A percentile compares a stretch with the other conserved stretches of the same genome.
Evolutionary conservation across 2,113 vertebrate genomes (phyloP).

Genomic region (Pelecanus crispus): DNA sequence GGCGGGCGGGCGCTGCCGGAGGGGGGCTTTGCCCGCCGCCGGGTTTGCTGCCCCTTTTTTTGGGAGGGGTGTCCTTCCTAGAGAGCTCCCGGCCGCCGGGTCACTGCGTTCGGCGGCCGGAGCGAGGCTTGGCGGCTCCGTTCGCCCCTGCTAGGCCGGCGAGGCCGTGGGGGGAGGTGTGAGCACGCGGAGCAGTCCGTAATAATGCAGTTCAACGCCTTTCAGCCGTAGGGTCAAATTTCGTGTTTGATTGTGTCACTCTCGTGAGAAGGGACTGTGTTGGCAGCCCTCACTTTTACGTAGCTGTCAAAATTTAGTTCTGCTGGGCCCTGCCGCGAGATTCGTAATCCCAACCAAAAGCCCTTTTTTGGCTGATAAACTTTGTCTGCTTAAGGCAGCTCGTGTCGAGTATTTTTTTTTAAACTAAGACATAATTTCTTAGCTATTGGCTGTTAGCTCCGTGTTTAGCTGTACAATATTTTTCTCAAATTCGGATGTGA

Average conservation of each 20-base stretch:
- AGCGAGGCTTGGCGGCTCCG: rapidly evolving
- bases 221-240: rapidly evolving
- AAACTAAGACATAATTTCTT: rapidly evolving
- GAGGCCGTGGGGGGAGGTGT: rapidly evolving
- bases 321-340: no score
- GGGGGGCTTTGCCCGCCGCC: rapidly evolving
- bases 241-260: rapidly evolving
- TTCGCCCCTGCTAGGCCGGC: rapidly evolving
- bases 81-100: rapidly evolving
- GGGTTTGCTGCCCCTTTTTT: rapidly evolving
- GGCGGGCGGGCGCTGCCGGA: rapidly evolving
- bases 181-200: rapidly evolving
- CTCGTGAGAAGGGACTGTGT: rapidly evolving
- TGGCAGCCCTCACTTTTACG: rapidly evolving
- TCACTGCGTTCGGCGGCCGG: rapidly evolving
- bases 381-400: rapidly evolving
- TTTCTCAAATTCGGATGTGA: neutral
- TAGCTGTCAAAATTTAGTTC: rapidly evolving
- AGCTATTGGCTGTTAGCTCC: rapidly evolving
- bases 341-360: rapidly evolving
- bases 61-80: rapidly evolving
- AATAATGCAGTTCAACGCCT: rapidly evolving
- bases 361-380: rapidly evolving
- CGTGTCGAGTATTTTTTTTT: rapidly evolving
- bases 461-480: rapidly evolving